Conservation (phyloP, 2,888 invertebrate genomes). For the Oscheius sp. region DNA sequence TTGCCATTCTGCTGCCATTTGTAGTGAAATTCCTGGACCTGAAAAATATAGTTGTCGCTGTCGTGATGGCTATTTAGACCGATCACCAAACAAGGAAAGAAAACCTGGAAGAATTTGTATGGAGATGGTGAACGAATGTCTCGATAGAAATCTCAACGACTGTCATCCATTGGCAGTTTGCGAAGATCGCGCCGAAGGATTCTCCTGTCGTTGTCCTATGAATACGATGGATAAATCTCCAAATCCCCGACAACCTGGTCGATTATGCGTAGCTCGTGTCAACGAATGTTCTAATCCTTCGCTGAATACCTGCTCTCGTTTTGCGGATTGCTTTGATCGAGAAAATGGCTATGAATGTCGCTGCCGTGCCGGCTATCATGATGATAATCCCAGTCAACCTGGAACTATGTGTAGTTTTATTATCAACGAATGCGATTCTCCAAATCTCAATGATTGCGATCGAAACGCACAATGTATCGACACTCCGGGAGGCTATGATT, state of each 20-base stretch:
- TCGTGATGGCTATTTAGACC: constrained; percentile 59
- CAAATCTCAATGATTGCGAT: constrained; percentile 67
- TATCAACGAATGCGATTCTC: constrained; percentile 69
- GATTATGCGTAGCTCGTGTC: constrained; percentile 55
- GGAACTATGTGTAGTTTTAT: constrained; percentile 66
- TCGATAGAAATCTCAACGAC: constrained; percentile 67
- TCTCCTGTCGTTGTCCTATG: constrained; percentile 66
- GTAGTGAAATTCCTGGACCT: constrained; percentile 53
- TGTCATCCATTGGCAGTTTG: constrained; percentile 68
- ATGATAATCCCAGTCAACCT: constrained; percentile 63
- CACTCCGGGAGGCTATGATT: constrained; percentile 62
- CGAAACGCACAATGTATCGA: constrained; percentile 63
- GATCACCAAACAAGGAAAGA: constrained; percentile 56
- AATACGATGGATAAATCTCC: constrained; percentile 66
- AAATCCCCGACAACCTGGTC: constrained; percentile 62
- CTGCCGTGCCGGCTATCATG: constrained; percentile 65
- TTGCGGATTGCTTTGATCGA: constrained; percentile 68
- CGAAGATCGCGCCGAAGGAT: constrained; percentile 76
- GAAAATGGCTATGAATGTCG: constrained; percentile 65
- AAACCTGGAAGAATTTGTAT: constrained; percentile 61
- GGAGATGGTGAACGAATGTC: constrained; percentile 64
- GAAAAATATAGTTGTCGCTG: constrained; percentile 62
- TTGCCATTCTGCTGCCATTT: constrained; percentile 69
- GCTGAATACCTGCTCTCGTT: constrained; percentile 68
- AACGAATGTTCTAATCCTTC: constrained; percentile 67